Conservation (phyloP, 2,888 invertebrate species). For the Aleiodes testaceus region DNA sequence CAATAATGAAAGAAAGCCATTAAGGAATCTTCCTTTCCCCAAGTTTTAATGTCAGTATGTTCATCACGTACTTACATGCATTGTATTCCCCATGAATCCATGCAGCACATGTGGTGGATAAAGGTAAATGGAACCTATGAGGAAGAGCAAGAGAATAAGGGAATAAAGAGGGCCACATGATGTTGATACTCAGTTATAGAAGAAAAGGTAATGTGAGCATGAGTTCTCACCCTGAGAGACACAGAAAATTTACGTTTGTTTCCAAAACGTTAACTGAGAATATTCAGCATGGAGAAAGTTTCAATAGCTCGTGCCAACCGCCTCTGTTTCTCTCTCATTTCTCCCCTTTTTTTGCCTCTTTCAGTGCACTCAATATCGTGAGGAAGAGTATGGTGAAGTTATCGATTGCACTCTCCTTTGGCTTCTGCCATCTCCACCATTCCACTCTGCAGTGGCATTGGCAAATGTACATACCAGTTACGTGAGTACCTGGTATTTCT, state of each 20-base stretch:
- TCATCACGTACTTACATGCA: too few species aligned
- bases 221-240: slow-evolving; percentile 22
- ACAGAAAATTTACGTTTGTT: slow-evolving; percentile 31
- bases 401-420: slow-evolving; percentile 20
- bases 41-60: too few species aligned
- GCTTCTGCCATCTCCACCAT: neutral
- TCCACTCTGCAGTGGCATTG: neutral
- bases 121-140: neutral
- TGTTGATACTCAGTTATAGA: slow-evolving; percentile 40
- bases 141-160: neutral
- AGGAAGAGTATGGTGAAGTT: slow-evolving; percentile 23
- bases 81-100: too few species aligned
- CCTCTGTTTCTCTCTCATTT: neutral
- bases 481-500: slow-evolving; percentile 12
- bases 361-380: slow-evolving; percentile 14
- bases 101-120: too few species aligned
- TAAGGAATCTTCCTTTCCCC: too few species aligned
- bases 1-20: too few species aligned
- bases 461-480: slow-evolving; percentile 25
- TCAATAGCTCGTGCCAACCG: slow-evolving; percentile 39
- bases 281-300: slow-evolving; percentile 43
- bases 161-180: slow-evolving; percentile 21
- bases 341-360: neutral
- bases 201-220: slow-evolving; percentile 32
- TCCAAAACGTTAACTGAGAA: slow-evolving; percentile 31